Conservation (phyloP, 2,113 vertebrate genomes). For the Platysteira castanea region DNA sequence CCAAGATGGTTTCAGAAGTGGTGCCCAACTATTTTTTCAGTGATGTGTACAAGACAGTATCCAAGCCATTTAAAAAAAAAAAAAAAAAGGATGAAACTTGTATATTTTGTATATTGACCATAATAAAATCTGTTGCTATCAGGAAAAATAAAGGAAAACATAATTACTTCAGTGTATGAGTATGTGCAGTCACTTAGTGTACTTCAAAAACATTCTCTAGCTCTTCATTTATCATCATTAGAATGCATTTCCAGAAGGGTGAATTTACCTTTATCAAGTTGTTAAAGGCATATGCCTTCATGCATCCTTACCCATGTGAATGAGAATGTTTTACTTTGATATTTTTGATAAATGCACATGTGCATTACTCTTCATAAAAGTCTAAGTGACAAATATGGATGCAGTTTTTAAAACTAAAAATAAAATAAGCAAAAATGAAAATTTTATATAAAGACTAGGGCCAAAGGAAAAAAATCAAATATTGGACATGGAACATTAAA, state of each 20-base stretch:
- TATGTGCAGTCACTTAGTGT: background rate
- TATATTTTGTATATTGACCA: background rate
- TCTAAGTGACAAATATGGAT: constrained; percentile 11
- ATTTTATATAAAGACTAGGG: background rate
- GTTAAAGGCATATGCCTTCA: constrained; percentile 5
- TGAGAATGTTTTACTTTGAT: constrained; percentile 48
- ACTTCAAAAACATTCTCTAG: background rate
- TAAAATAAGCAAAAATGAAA: background rate
- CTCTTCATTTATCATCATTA: constrained; percentile 59
- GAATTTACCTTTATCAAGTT: background rate
- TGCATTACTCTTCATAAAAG: constrained; percentile 56
- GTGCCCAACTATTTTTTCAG: background rate
- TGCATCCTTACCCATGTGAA: constrained; percentile 23
- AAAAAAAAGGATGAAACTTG: background rate
- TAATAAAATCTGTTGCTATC: background rate
- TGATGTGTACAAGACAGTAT: background rate
- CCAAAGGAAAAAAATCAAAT: background rate
- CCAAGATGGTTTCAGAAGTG: background rate
- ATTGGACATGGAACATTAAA: background rate
- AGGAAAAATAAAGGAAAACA: background rate
- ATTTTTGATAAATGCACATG: background rate
- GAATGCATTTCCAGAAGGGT: constrained; percentile 15
- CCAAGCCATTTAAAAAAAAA: background rate
- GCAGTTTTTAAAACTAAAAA: background rate
- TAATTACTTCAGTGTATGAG: background rate